Evolutionary conservation across 1,140 invertebrate genomes (phyloP).

Genomic region (Pomacea maculata): DNA sequence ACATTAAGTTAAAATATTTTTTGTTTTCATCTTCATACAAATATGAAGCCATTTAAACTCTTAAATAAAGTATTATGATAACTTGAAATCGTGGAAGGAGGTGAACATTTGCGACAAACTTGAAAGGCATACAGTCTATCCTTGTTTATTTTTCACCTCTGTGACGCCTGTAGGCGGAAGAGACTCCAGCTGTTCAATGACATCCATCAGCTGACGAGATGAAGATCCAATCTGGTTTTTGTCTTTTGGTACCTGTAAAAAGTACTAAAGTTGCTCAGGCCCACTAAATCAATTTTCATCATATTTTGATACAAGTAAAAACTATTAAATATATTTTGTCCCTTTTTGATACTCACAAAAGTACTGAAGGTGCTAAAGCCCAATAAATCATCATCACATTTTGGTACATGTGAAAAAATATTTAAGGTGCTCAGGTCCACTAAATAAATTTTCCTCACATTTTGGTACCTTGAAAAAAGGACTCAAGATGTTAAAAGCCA

Average conservation of each 20-base stretch:
- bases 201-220: constrained; percentile 48
- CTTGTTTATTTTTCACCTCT: constrained; percentile 31
- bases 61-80: no score
- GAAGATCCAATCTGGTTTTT: constrained; percentile 44
- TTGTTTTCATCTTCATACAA: no score
- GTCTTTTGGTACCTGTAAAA: constrained; percentile 49
- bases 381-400: background rate
- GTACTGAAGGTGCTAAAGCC: background rate
- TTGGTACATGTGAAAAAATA: constrained; percentile 41
- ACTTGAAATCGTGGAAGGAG: no score
- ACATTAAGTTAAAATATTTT: no score
- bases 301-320: background rate
- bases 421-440: background rate
- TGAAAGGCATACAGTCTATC: background rate
- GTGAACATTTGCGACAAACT: no score
- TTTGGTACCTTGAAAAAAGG: no score
- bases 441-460: background rate
- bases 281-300: background rate
- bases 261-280: background rate
- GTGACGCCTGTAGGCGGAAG: constrained; percentile 46
- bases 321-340: constrained; percentile 35
- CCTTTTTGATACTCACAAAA: constrained; percentile 39
- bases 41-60: no score
- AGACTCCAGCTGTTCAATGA: constrained; percentile 56
- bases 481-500: no score